Percentiles rank a stretch among this genome's conserved stretches.
Conservation (phyloP, 1,140 invertebrate genomes). For the Arctopsyche grandis region DNA sequence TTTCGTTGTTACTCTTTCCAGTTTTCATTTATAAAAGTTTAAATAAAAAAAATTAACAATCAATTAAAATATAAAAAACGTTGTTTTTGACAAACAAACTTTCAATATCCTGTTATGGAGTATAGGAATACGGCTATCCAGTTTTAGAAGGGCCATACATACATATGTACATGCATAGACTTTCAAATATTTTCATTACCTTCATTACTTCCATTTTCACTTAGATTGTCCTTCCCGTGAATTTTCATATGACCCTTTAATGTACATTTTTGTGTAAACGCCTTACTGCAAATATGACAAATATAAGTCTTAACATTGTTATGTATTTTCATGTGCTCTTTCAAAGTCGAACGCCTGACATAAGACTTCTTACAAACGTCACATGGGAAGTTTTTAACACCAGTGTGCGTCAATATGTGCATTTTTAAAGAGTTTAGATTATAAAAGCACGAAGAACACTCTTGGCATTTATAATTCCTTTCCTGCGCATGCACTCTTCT, state of each 20-base stretch:
- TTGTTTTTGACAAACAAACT: no score
- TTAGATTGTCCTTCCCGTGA: slow-evolving; percentile 30
- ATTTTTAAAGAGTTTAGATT: slow-evolving; percentile 58
- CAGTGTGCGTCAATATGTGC: slow-evolving; percentile 67
- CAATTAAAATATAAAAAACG: no score
- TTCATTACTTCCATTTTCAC: neutral
- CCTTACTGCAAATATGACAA: slow-evolving; percentile 60
- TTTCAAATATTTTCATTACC: neutral
- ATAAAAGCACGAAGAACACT: slow-evolving; percentile 61
- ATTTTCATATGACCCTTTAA: slow-evolving; percentile 60
- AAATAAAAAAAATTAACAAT: no score
- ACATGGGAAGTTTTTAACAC: slow-evolving; percentile 66
- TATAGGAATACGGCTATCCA: no score
- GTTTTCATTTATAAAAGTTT: no score
- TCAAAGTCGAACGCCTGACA: slow-evolving; percentile 63
- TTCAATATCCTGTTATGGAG: no score
- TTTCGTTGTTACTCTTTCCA: no score
- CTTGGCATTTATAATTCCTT: slow-evolving; percentile 58
- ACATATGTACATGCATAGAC: no score
- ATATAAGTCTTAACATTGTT: slow-evolving; percentile 64
- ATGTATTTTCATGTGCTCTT: slow-evolving; percentile 84
- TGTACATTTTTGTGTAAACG: slow-evolving; percentile 61
- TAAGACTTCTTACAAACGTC: slow-evolving; percentile 64
- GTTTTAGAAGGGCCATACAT: no score
- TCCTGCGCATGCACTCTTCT: slow-evolving; percentile 60